Base-by-base conservation (phyloP, 1,140 invertebrate genomes). In the Drosophila triauraria region DNA sequence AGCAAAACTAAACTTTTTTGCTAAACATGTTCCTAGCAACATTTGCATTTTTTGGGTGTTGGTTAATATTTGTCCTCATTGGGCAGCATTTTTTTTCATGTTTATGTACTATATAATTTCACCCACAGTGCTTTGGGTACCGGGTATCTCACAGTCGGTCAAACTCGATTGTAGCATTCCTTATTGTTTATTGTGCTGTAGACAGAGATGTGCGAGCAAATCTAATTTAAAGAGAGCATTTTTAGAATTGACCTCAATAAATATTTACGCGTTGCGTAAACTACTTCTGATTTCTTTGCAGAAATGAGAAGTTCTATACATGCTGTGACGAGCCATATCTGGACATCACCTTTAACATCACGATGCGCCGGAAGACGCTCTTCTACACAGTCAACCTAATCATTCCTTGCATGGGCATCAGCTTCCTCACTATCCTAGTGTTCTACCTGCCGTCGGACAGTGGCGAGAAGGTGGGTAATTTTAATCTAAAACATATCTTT, bases 281-380 rank as follows among this genome's bases (percentile, higher is more conserved):
- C 25, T 62, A 32, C 71, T 38, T 64, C 8, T 57, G 30, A 60
- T 51, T 72, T 13, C 78, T 56, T 93, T 93, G 6, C 94, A 97
- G 97, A 91, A 98, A 98, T 92, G 97, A 98, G 93, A 98, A 98
- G 90, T 98, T 96, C 93, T 99, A 99, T 94, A 98, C 98, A 58
- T 99, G 98, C 93, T 99, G 98, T 93, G 96, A 98, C 93, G 97
- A 98, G 93, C 97, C 97, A 38, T 99, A 98, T 93, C 94, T 99
- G 92, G 98, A 99, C 94, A 99, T 99, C 91, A 99, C 98, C 42
- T 99, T 99, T 94, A 99, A 99, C 94, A 99, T 99, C 72, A 99
- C 98, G 30, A 98, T 99, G 96, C 94, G 99, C 82, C 94, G 98
- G 74, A 99, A 99, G 94, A 99, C 98, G 30, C 94, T 99, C 42